phyloP scores from a whole-genome alignment of 2,113 vertebrate species.

The Terrapene triunguis region DNA sequence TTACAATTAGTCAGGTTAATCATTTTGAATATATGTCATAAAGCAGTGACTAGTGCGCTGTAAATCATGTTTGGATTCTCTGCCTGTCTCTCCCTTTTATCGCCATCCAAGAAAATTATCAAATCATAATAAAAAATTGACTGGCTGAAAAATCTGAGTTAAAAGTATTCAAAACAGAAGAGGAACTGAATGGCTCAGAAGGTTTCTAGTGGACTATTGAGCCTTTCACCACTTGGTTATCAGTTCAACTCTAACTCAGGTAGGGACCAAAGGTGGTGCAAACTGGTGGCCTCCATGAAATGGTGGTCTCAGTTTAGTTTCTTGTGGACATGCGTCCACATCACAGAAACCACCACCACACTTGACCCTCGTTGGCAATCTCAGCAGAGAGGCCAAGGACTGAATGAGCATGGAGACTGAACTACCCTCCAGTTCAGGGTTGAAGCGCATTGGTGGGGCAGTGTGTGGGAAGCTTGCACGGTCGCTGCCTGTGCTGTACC shows the following conservation, averaged over 20 bases:
- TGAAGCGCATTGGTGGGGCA: conserved; percentile 70
- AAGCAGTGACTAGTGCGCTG: conserved; percentile 7
- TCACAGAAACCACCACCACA: conserved; percentile 69
- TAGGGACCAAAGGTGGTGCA: conserved; percentile 20
- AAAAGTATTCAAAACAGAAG: conserved; percentile 59
- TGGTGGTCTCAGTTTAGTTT: conserved; percentile 16
- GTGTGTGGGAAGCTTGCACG: conserved; percentile 69
- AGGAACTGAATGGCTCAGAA: conserved; percentile 56
- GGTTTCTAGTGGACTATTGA: conserved; percentile 37
- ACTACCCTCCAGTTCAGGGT: conserved; percentile 56
- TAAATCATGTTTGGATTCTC: not conserved
- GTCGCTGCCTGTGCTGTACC: conserved; percentile 75
- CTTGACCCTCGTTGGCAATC: conserved; percentile 62
- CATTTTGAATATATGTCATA: not conserved
- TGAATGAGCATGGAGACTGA: conserved; percentile 75
- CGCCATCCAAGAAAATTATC: conserved; percentile 31
- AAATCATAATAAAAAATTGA: conserved; percentile 43
- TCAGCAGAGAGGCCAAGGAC: conserved; percentile 64
- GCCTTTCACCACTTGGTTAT: conserved; percentile 23
- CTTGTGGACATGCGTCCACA: conserved; percentile 53
- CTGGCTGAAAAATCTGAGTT: conserved; percentile 69
- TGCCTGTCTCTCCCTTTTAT: conserved; percentile 5
- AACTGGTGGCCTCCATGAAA: conserved; percentile 52
- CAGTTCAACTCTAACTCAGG: conserved; percentile 28
- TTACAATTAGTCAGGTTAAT: not conserved